A percentile compares a stretch with the other conserved stretches of the same genome.
phyloP scores from a whole-genome alignment of 2,797 vertebrate species.

The Lutjanus campechanus region DNA sequence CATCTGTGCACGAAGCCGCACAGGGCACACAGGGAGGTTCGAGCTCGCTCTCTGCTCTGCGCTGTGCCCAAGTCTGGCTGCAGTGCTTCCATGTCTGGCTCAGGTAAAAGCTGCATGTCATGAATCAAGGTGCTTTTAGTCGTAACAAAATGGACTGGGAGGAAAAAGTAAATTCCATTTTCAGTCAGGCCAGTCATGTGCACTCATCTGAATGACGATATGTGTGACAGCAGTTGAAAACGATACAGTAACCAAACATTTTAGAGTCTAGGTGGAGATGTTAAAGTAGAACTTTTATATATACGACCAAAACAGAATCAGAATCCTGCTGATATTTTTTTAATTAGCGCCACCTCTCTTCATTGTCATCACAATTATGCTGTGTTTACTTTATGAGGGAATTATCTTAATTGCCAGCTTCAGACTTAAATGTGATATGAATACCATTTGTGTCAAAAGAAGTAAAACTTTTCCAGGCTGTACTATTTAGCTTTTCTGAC shows the following conservation, averaged over 20 bases:
- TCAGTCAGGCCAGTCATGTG: slow-evolving; percentile 6
- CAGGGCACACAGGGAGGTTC: not conserved
- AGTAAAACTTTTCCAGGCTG: no score
- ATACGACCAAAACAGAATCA: slow-evolving; percentile 10
- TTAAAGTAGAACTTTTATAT: not conserved
- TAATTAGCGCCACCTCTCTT: not conserved
- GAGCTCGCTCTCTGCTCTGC: slow-evolving; percentile 5
- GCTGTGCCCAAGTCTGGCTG: not conserved
- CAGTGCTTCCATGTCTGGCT: not conserved
- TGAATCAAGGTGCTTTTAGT: slow-evolving; percentile 24
- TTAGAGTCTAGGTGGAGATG: not conserved
- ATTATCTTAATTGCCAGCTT: not conserved
- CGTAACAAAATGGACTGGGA: slow-evolving; percentile 21
- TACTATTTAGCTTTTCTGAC: no score
- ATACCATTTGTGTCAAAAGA: not conserved
- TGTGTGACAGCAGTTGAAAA: slow-evolving; percentile 17
- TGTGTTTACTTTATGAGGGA: not conserved
- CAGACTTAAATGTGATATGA: not conserved
- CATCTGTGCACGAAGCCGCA: slow-evolving; percentile 10
- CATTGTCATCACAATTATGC: not conserved
- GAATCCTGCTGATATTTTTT: not conserved
- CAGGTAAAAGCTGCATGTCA: slow-evolving; percentile 24
- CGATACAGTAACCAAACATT: slow-evolving; percentile 5
- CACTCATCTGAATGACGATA: slow-evolving; percentile 19
- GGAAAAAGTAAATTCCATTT: slow-evolving; percentile 11